phyloP scores from a whole-genome alignment of 37 sponge, comb jelly and placozoan genomes.

The Chondrosia reniformis region DNA sequence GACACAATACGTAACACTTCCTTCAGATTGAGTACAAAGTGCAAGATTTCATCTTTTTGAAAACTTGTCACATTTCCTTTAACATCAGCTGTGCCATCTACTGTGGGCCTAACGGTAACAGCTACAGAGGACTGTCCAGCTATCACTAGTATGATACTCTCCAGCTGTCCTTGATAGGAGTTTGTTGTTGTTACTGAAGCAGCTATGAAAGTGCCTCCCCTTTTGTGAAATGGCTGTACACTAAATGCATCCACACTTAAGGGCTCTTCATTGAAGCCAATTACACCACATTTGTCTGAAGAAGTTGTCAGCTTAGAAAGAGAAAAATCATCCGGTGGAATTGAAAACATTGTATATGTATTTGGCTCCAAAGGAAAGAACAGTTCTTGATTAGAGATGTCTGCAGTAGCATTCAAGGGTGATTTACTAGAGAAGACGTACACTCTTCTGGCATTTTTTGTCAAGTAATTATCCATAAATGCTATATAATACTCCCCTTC shows the following conservation, averaged over 20 bases:
- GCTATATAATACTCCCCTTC: not conserved
- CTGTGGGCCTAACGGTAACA: not conserved
- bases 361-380: not conserved
- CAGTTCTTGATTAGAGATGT: not conserved
- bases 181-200: not conserved
- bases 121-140: too few relatives aligned
- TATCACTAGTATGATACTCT: not conserved
- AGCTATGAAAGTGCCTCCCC: too few relatives aligned
- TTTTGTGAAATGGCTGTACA: too few relatives aligned
- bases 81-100: not conserved
- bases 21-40: not conserved
- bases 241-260: constrained; percentile 20
- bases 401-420: not conserved
- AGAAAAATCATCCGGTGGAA: not conserved
- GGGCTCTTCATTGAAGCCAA: constrained; percentile 1
- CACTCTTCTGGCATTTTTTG: not conserved
- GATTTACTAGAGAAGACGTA: not conserved
- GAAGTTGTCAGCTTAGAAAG: not conserved
- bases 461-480: constrained; percentile 2
- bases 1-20: not conserved
- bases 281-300: not conserved
- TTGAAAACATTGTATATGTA: not conserved
- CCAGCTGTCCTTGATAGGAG: not conserved
- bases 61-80: not conserved
- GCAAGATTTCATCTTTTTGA: too few relatives aligned